Conservation (phyloP, 53 echinoderm and acorn worm species). For the Actinopyga echinites region DNA sequence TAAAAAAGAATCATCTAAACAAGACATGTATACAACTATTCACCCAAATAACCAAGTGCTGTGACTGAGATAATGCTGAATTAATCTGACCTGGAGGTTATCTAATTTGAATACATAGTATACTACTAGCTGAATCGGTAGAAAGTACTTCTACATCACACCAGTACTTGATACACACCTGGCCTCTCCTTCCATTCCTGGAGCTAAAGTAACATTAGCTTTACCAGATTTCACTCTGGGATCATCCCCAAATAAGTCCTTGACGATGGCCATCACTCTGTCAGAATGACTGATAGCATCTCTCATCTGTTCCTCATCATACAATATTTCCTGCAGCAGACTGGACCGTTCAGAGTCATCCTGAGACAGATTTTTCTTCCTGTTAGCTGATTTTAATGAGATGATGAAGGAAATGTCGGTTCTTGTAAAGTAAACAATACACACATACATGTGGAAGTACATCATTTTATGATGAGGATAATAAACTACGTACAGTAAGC, state of each 20-base stretch:
- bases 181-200: conserved; percentile 39
- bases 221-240: conserved; percentile 54
- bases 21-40: no score
- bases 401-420: not conserved
- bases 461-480: no score
- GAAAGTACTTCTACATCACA: no score
- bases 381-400: not conserved
- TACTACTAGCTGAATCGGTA: no score
- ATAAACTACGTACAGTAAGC: no score
- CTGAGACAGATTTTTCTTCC: conserved; percentile 19
- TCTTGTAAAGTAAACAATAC: not conserved
- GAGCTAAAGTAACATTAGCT: conserved; percentile 70
- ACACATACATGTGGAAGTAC: no score
- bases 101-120: no score
- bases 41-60: no score
- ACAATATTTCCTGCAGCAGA: conserved; percentile 72
- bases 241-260: conserved; percentile 81
- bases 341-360: conserved; percentile 41
- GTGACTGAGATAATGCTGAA: no score
- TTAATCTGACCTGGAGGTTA: no score
- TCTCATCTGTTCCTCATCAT: conserved; percentile 66
- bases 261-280: conserved; percentile 75
- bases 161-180: conserved; percentile 29
- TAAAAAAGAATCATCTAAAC: no score
- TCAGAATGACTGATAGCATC: conserved; percentile 73